phyloP scores from a whole-genome alignment of 2,797 vertebrate species.

The Cheirogaleus major region DNA sequence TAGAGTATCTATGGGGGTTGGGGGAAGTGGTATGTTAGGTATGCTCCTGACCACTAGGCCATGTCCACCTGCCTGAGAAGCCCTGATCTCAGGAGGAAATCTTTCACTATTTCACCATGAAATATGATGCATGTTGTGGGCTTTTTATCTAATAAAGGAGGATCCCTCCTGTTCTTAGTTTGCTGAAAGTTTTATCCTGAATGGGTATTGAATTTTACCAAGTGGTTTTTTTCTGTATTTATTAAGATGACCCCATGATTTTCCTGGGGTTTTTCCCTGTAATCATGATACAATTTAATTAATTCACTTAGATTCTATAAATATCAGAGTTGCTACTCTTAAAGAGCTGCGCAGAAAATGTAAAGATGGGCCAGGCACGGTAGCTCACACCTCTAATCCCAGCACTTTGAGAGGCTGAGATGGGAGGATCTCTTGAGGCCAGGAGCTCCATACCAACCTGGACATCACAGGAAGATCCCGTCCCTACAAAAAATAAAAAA shows the following conservation, averaged over 20 bases:
- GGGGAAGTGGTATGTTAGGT: background rate
- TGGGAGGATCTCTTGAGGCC: too few relatives aligned
- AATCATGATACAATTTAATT: background rate
- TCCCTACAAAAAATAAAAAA: too few relatives aligned
- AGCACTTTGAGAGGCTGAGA: too few relatives aligned
- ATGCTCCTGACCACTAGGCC: background rate
- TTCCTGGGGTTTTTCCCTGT: background rate
- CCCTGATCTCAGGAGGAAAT: background rate
- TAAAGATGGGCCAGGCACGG: background rate
- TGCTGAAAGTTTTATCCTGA: background rate
- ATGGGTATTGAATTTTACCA: background rate
- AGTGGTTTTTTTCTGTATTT: background rate
- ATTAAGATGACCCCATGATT: constrained; percentile 3
- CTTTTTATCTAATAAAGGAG: background rate
- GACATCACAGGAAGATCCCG: too few relatives aligned
- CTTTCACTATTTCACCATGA: background rate
- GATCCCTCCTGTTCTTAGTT: background rate
- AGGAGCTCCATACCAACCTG: too few relatives aligned
- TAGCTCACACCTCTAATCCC: too few relatives aligned
- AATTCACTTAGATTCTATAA: constrained; percentile 41
- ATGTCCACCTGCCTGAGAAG: background rate
- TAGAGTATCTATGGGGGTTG: background rate
- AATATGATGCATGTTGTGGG: background rate
- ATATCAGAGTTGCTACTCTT: background rate
- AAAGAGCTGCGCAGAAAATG: background rate